Base-by-base conservation (phyloP, 2,797 vertebrate genomes). In the Brachyrhaphis roseni region DNA sequence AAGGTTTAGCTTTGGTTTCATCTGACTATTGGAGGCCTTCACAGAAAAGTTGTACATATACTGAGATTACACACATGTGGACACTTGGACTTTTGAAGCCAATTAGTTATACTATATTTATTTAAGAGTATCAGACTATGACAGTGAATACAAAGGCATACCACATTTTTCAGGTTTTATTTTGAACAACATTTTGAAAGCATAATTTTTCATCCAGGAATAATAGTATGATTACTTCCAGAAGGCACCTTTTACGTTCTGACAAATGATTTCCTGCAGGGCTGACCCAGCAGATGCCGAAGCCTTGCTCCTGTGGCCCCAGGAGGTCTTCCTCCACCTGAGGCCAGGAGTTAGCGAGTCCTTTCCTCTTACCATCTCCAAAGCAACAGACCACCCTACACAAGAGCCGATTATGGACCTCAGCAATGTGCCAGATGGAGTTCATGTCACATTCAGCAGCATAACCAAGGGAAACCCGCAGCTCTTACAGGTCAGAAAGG, bases 371-470 rank as follows among this genome's bases (percentile, higher is more conserved):
- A 82, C 16, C 0, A 62, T 93, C 77, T 84, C 78, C 71, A 64
- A 8, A 2, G 55, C 90, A 16, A 34, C 18, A 70, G 75, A 79
- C 66, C 81, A 76, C 51, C 78, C 64, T 2, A 68, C 53, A 41
- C 28, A 76, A 45, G 80, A 90, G 8, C 12, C 89, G 23, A 81
- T 5, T 18, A 45, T 92, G 31, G 82, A 87, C 74, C 72, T 72
- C 53, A 88, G 77, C 72, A n/a, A 71, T 0, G 0, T 84, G 18
- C 91, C 90, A 41, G 78, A 12, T 0, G 90, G 79, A 77, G 53
- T 93, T 81, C 89, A 90, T 80, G 78, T 93, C 76, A 88, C 89
- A 23, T 78, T 93, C 66, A 68, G 23, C 0, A 79, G 8, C n/a
- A 53, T 13, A 28, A 3, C 16, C 4, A 80, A 20, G 28, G 80